These are phyloP conservation scores for Drosophila albomicans DNA, from an alignment of 1,140 invertebrate species.

Conservation along the genomic window DNA sequence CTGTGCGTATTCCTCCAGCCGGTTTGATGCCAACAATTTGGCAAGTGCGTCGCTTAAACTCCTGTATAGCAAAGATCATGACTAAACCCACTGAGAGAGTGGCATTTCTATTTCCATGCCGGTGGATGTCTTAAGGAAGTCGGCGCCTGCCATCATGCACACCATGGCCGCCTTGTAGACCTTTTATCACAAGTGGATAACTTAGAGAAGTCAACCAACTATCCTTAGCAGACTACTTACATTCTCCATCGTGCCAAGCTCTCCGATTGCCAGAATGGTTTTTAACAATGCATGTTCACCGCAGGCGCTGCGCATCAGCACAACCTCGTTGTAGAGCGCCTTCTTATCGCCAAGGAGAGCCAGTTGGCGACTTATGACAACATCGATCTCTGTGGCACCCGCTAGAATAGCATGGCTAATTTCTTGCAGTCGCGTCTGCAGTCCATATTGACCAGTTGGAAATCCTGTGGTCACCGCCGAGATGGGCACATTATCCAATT, in stretches of 20 bases:
- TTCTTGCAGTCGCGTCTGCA: constrained; percentile 93
- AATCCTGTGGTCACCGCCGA: constrained; percentile 98
- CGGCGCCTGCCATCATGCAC: constrained; percentile 97
- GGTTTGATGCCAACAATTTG: constrained; percentile 97
- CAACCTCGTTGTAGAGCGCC: constrained; percentile 92
- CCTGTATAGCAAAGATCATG: constrained; percentile 96
- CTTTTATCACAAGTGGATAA: constrained; percentile 1
- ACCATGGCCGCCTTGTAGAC: constrained; percentile 94
- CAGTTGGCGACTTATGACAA: constrained; percentile 96
- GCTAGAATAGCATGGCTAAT: constrained; percentile 91
- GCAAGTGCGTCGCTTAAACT: constrained; percentile 91
- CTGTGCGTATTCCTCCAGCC: constrained; percentile 96
- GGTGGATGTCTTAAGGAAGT: constrained; percentile 99
- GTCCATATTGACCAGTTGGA: constrained; percentile 94
- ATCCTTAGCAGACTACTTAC: constrained; percentile 73
- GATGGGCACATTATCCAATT: constrained; percentile 88
- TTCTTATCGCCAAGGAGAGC: constrained; percentile 95
- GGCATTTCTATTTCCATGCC: constrained; percentile 98
- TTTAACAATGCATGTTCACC: constrained; percentile 92
- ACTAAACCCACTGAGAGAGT: constrained; percentile 95
- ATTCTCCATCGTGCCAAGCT: constrained; percentile 94
- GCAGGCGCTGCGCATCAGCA: constrained; percentile 91
- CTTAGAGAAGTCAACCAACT: not conserved
- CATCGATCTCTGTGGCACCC: constrained; percentile 98
- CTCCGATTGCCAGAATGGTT: constrained; percentile 97